Evolutionary conservation across 2,113 vertebrate genomes (phyloP), one percentile per base, ranked within the genome.

Genomic region (Ranitomeya imitator): DNA sequence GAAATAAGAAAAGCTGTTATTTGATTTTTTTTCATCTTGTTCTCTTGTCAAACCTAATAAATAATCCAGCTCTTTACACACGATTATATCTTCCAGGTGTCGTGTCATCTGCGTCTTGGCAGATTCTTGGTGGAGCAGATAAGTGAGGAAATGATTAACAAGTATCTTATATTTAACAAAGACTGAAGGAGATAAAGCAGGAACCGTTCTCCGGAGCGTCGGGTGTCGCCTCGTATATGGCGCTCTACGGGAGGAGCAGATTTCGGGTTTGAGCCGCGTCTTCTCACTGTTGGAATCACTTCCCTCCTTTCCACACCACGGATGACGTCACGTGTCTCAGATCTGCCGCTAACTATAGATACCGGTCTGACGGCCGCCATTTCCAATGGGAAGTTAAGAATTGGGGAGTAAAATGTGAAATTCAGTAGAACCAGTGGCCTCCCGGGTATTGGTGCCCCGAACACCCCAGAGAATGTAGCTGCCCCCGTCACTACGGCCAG

Each of bases 91-190:
- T 88, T 80, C 65, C 57, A 80, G 86, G 69, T 51, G 51, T 12
- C 61, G 26, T 60, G 79, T 71, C 86, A 61, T 71, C 78, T 61
- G 57, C 21, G 23, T 73, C 79, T 83, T 88, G 57, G 79, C 86
- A 82, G 86, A 31, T 74, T 63, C 78, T 71, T 88, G 69, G 67
- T 73, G 21, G 67, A 71, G 65, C 45, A 19, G 86, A 83, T 76
- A 83, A 83, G 65, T 88, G 69, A 74, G 57, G 83, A 81, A 83
- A 88, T 88, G 86, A 82, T 88, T 65, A 88, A 74, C 86, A 83
- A 73, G 79, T 69, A 57, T 26, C 79, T 87, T 87, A 79, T 59
- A 87, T 81, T 82, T 87, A 73, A 71, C 77, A 73, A 87, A 81
- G 86, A 59, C 65, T 37, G 52, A 81, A 79, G 23, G 31, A 67